phyloP scores from a whole-genome alignment of 2,888 invertebrate species.

The Steinernema scapterisci region DNA sequence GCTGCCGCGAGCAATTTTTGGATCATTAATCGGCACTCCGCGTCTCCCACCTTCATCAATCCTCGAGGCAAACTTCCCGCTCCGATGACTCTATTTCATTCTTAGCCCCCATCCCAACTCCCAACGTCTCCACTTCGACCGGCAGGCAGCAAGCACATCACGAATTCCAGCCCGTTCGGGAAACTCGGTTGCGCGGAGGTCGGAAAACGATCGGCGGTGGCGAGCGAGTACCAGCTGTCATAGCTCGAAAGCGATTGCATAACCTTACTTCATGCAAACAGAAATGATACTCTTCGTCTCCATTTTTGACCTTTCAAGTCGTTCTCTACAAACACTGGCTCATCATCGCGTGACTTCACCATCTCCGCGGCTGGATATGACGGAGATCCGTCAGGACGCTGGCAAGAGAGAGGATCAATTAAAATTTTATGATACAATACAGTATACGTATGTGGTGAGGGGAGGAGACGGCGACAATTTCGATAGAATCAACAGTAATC shows the following conservation, averaged over 20 bases:
- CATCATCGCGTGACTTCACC: conserved; percentile 8
- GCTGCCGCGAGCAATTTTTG: conserved; percentile 20
- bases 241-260: conserved; percentile 1
- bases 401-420: conserved; percentile 7
- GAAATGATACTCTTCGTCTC: background rate
- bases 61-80: conserved; percentile 18
- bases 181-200: background rate
- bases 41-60: conserved; percentile 30
- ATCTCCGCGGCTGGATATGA: background rate
- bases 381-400: background rate
- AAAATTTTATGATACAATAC: conserved; percentile 27
- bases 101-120: background rate
- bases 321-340: background rate
- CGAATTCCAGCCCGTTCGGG: background rate
- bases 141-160: background rate
- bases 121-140: background rate
- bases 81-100: background rate
- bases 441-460: background rate
- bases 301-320: conserved; percentile 7
- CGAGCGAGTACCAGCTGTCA: conserved; percentile 20
- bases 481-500: conserved; percentile 30
- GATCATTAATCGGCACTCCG: conserved; percentile 29
- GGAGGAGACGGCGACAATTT: background rate
- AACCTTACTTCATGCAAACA: conserved; percentile 6
- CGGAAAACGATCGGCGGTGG: background rate